Percentiles rank a stretch among this genome's conserved stretches.
phyloP scores from a whole-genome alignment of 2,888 invertebrate genomes.

The Encarsia formosa region DNA sequence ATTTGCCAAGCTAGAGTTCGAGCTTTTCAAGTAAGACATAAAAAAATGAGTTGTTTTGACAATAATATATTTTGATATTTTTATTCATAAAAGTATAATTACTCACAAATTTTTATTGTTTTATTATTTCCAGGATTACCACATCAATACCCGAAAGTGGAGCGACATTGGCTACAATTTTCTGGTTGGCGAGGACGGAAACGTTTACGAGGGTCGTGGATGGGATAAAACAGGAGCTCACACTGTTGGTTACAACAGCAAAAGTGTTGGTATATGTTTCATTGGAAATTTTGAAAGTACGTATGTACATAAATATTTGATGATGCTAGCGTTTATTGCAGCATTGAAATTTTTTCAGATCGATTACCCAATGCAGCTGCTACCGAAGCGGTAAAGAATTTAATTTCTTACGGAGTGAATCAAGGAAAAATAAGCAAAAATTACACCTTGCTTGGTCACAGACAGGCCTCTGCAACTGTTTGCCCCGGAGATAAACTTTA shows the following conservation, averaged over 20 bases:
- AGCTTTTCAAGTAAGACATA: conserved; percentile 47
- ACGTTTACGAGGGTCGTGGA: conserved; percentile 45
- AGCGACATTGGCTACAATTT: conserved; percentile 45
- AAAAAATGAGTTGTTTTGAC: background rate
- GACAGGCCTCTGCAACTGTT: conserved; percentile 34
- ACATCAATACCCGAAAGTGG: conserved; percentile 39
- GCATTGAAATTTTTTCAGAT: conserved; percentile 25
- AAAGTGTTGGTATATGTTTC: conserved; percentile 67
- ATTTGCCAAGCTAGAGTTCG: conserved; percentile 47
- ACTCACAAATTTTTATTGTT: background rate
- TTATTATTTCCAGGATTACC: conserved; percentile 33
- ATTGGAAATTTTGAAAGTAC: conserved; percentile 64
- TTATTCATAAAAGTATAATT: background rate
- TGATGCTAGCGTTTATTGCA: background rate
- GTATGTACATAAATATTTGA: conserved; percentile 9
- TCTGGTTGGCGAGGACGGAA: conserved; percentile 44
- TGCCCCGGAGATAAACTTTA: conserved; percentile 43
- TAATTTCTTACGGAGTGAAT: conserved; percentile 62
- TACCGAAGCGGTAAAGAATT: conserved; percentile 57
- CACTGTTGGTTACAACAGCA: conserved; percentile 56
- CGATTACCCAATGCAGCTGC: conserved; percentile 36
- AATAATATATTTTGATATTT: background rate
- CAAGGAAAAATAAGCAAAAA: conserved; percentile 58
- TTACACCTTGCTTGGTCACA: conserved; percentile 65
- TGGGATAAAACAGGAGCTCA: conserved; percentile 42